phyloP scores from a whole-genome alignment of 37 sponge, comb jelly and placozoan genomes.

The Ephydatia muelleri region DNA sequence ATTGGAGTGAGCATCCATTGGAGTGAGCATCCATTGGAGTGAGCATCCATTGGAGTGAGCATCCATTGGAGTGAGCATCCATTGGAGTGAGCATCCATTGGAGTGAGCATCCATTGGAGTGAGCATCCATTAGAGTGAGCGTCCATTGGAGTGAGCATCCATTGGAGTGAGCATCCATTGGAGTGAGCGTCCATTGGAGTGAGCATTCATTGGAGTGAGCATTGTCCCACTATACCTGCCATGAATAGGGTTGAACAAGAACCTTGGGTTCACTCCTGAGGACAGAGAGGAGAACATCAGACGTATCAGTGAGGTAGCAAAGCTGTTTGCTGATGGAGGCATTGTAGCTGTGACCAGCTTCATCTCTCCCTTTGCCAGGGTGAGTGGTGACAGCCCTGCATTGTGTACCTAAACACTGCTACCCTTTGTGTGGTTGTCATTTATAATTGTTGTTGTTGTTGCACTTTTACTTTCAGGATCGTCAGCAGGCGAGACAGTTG shows the following conservation, averaged over 20 bases:
- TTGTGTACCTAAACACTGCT: not conserved
- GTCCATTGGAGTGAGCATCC: too few species aligned
- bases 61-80: too few species aligned
- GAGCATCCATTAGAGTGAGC: too few species aligned
- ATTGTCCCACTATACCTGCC: not conserved
- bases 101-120: too few species aligned
- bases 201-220: too few species aligned
- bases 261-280: conserved; percentile 90
- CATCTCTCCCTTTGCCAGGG: conserved; percentile 90
- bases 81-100: too few species aligned
- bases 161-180: too few species aligned
- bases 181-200: too few species aligned
- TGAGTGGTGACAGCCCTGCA: conserved; percentile 8
- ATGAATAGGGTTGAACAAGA: conserved; percentile 90
- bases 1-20: too few species aligned
- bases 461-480: conserved; percentile 49
- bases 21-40: too few species aligned
- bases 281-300: conserved; percentile 98
- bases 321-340: conserved; percentile 97
- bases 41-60: too few species aligned
- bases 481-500: conserved; percentile 64
- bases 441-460: not conserved
- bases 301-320: conserved; percentile 90
- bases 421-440: not conserved
- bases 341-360: conserved; percentile 91